Conservation (phyloP, 2,113 vertebrate species). For the Sylvilagus bachmani region DNA sequence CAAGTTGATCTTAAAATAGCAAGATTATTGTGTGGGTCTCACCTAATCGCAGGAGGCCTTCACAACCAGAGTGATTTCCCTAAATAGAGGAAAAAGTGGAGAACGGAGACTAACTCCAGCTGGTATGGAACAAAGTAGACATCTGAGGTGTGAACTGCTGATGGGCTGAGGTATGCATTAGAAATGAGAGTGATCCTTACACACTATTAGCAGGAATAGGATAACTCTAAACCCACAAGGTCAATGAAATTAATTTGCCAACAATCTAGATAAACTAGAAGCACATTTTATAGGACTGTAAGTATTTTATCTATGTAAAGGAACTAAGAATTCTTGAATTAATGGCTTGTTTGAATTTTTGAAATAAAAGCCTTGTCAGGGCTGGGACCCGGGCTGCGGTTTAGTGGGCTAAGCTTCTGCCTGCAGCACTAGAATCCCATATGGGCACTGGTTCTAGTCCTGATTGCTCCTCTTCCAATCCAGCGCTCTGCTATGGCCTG, state of each 20-base stretch:
- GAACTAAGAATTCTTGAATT: background rate
- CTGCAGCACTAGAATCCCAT: no score
- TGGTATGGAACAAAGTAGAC: background rate
- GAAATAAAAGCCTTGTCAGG: background rate
- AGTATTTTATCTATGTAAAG: conserved; percentile 15
- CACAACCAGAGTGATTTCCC: background rate
- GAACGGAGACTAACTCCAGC: conserved; percentile 4
- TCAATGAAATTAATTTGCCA: background rate
- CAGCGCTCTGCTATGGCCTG: no score
- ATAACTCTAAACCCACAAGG: background rate
- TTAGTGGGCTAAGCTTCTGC: no score
- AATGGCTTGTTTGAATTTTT: conserved; percentile 36
- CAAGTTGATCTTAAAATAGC: background rate
- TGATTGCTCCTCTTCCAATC: no score
- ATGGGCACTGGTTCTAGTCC: no score
- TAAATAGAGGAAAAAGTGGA: background rate
- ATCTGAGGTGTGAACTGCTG: background rate
- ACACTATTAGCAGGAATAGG: background rate
- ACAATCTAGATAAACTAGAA: background rate
- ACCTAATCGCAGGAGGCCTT: background rate
- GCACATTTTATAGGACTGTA: background rate
- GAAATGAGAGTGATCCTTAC: background rate
- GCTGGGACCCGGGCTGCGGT: no score
- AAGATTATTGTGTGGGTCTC: background rate
- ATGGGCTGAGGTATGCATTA: background rate